Evolutionary conservation across 1,140 invertebrate species (phyloP).

Genomic region (Bactericera cockerelli): DNA sequence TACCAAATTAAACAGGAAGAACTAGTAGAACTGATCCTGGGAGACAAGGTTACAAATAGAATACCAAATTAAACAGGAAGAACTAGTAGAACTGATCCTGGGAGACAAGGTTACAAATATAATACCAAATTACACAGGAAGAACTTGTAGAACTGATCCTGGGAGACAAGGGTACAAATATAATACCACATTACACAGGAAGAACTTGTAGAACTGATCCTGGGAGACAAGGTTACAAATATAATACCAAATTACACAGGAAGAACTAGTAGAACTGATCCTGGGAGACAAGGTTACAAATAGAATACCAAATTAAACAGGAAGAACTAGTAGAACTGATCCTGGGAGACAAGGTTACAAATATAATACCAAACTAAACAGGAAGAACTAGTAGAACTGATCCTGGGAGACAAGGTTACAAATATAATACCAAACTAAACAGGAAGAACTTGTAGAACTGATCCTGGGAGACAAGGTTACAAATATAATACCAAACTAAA

Average conservation of each 20-base stretch:
- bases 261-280: constrained; percentile 98
- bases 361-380: constrained; percentile 65
- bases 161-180: constrained; percentile 23
- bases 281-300: constrained; percentile 33
- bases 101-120: constrained; percentile 15
- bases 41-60: constrained; percentile 15
- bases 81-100: constrained; percentile 97
- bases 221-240: constrained; percentile 31
- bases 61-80: constrained; percentile 87
- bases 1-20: constrained; percentile 88
- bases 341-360: constrained; percentile 38
- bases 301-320: constrained; percentile 67
- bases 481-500: constrained; percentile 58
- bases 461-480: constrained; percentile 45
- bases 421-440: constrained; percentile 58
- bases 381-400: constrained; percentile 94
- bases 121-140: constrained; percentile 86
- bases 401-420: constrained; percentile 44
- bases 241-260: constrained; percentile 68
- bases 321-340: constrained; percentile 97
- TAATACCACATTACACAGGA: constrained; percentile 77
- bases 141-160: constrained; percentile 97
- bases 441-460: constrained; percentile 96
- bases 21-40: constrained; percentile 95
- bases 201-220: constrained; percentile 97